Base-by-base conservation (phyloP, 2,888 invertebrate genomes). In the Anarsia innoxiella region DNA sequence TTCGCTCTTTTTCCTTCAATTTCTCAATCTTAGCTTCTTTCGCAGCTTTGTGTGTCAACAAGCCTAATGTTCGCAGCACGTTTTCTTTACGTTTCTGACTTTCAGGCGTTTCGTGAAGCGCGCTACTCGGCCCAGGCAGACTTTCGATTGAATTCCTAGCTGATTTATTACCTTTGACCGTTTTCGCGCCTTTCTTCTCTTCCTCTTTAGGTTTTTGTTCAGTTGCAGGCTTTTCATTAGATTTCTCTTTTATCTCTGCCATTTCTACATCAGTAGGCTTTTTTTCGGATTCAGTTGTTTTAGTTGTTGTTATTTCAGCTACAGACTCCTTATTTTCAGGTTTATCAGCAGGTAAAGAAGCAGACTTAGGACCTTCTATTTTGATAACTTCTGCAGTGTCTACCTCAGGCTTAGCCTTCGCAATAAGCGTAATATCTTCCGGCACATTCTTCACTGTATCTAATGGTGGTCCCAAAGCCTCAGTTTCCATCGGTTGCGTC, bases 31-130 rank as follows among this genome's bases (percentile, higher is more conserved):
- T 89, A 1, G 89, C 89, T 54, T 90, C 89, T 45, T 91, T 91
- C 0, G 92, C 92, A 4, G 90, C 92, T 55, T 91, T 89, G 53
- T 91, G 87, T 0, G 93, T 93, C 19, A 93, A 85, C 30, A 94
- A 64, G 0, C 94, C 94, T 19, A 94, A 73, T 4, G 92, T 89
- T 54, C 92, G 87, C 1, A 94, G 66, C 29, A 94, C 90, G 32
- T 88, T 89, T 52, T 93, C 93, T 57, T 94, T 94, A 27, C 88
- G 85, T 30, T 88, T 88, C 39, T 89, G 87, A 41, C 88, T 88
- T 46, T 91, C 90, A 0, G 90, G 89, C 0, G 89, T 87, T 48
- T 89, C 86, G 15, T 58, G 59, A 2, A 84, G 46, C 1, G 59
- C 54, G 40, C 63, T 74, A 47, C 83, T 83, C 0, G 84, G 79